Conservation (phyloP, 1,140 invertebrate genomes). For the Acyrthosiphon pisum region DNA sequence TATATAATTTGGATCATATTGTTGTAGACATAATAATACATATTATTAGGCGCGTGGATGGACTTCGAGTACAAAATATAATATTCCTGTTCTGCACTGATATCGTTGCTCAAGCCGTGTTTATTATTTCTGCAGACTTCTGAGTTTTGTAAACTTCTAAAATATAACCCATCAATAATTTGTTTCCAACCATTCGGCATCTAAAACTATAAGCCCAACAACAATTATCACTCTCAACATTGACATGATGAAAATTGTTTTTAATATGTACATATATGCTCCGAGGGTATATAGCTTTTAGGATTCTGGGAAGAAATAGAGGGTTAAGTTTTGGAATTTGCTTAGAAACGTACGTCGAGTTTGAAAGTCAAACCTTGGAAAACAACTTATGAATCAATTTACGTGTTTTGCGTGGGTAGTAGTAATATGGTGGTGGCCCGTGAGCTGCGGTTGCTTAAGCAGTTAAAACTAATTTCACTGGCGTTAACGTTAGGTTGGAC, state of each 20-base stretch:
- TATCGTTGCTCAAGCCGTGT: background rate
- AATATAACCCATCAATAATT: background rate
- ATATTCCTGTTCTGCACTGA: background rate
- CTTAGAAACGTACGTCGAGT: background rate
- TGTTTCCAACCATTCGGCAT: background rate
- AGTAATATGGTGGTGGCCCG: background rate
- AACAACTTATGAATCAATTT: conserved; percentile 8
- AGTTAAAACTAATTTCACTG: background rate
- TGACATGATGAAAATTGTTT: conserved; percentile 1
- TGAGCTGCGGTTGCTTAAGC: background rate
- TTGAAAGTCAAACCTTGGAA: background rate
- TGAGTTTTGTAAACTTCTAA: background rate
- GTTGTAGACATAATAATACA: background rate
- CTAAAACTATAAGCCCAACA: background rate
- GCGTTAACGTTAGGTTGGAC: background rate
- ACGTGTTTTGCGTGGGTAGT: background rate
- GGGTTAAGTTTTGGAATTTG: background rate
- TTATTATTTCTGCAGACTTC: background rate
- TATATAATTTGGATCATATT: background rate
- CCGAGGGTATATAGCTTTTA: background rate
- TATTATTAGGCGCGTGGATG: background rate
- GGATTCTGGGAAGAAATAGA: background rate
- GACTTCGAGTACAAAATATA: background rate
- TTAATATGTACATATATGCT: background rate
- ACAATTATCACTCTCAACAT: background rate